phyloP scores from a whole-genome alignment of 2,113 vertebrate genomes.

The cattle (Bos taurus) region DNA sequence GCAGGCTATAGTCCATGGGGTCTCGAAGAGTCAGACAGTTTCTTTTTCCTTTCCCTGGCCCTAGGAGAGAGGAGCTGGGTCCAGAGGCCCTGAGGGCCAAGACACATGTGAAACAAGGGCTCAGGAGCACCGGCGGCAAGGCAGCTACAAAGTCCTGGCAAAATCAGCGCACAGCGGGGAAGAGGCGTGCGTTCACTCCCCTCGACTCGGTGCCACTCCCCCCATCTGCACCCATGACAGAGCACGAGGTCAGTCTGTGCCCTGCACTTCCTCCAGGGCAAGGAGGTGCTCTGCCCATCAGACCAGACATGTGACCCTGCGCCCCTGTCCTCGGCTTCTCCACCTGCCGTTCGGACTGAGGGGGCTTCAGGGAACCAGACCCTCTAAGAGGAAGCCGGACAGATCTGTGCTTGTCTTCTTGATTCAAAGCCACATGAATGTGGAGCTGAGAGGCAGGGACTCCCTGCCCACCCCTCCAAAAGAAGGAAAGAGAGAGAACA shows the following conservation, averaged over 20 bases:
- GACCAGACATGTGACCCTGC: not conserved
- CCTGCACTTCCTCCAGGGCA: not conserved
- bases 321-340: not conserved
- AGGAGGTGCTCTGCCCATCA: not conserved
- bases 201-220: not conserved
- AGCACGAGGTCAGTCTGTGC: not conserved
- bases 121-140: not conserved
- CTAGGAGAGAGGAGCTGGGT: not conserved
- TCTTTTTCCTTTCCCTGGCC: not conserved
- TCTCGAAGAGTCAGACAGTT: not conserved
- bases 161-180: not conserved
- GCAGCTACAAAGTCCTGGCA: not conserved
- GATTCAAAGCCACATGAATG: not conserved
- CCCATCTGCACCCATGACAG: not conserved
- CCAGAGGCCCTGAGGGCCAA: not conserved
- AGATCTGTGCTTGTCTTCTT: not conserved
- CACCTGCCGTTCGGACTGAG: not conserved
- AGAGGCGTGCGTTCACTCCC: rapidly evolving
- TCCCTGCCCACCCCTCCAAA: not conserved
- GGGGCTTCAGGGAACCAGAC: not conserved
- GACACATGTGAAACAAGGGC: not conserved
- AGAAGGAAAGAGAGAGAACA: not conserved
- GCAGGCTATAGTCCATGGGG: not conserved
- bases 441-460: not conserved
- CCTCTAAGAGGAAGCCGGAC: not conserved